Evolutionary conservation across 2,888 invertebrate genomes (phyloP).

Genomic region (Callyntrura guangdongensis): DNA sequence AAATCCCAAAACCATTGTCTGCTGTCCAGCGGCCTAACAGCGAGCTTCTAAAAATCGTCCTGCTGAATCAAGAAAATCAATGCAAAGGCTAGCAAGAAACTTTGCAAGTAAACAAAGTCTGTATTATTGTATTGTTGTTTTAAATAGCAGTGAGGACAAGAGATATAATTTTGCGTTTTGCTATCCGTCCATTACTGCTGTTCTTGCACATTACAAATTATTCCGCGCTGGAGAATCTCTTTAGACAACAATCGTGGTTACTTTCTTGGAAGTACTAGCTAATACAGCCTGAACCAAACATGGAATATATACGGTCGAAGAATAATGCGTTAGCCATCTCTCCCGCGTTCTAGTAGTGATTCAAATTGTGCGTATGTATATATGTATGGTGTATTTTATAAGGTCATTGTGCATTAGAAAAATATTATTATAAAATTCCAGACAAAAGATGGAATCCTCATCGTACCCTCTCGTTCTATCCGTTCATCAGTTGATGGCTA

Average conservation of each 20-base stretch:
- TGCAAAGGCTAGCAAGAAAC: conserved; percentile 7
- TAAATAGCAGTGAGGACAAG: conserved; percentile 41
- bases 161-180: not conserved
- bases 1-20: not conserved
- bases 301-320: too few species aligned
- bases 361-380: conserved; percentile 9
- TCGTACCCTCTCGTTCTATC: not conserved
- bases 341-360: too few species aligned
- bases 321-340: too few species aligned
- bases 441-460: not conserved
- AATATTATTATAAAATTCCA: conserved; percentile 41
- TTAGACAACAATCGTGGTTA: conserved; percentile 39
- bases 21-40: not conserved
- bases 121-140: conserved; percentile 21
- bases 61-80: not conserved
- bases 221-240: conserved; percentile 44
- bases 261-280: too few species aligned
- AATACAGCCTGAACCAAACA: too few species aligned
- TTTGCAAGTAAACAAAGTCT: too few species aligned
- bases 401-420: conserved; percentile 23
- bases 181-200: conserved; percentile 27
- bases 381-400: conserved; percentile 18
- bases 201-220: conserved; percentile 55
- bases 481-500: not conserved
- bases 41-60: not conserved